These are phyloP conservation scores for Sinohyriopsis cumingii DNA, from an alignment of 2,888 invertebrate species.

Conservation along the genomic window DNA sequence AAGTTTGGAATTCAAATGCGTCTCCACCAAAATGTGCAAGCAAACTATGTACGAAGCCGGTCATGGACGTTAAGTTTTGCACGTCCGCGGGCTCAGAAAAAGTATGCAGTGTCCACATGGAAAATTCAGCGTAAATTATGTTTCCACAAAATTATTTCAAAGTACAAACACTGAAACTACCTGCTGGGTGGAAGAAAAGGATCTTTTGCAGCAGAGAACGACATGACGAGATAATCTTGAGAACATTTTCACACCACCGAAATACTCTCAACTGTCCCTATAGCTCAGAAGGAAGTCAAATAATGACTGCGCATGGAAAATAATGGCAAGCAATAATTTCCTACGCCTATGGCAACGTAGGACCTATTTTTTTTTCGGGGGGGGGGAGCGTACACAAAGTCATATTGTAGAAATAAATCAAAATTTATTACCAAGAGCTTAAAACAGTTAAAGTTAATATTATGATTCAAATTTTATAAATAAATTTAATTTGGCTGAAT, in stretches of 20 bases:
- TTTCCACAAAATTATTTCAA: neutral
- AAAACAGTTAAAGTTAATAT: too few relatives aligned
- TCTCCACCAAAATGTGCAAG: too few relatives aligned
- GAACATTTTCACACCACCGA: conserved; percentile 42
- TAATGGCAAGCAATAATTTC: conserved; percentile 17
- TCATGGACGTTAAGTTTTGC: too few relatives aligned
- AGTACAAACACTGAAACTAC: conserved; percentile 9
- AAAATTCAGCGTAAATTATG: neutral
- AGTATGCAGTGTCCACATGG: too few relatives aligned
- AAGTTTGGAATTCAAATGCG: too few relatives aligned
- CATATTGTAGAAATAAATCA: too few relatives aligned
- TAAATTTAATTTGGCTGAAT: neutral
- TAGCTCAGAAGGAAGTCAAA: conserved; percentile 11
- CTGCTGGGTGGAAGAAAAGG: conserved; percentile 40
- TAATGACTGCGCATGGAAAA: conserved; percentile 3
- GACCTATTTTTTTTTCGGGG: neutral
- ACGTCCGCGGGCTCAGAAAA: too few relatives aligned
- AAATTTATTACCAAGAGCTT: too few relatives aligned
- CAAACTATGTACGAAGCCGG: too few relatives aligned
- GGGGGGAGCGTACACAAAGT: too few relatives aligned
- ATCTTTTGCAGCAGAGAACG: conserved; percentile 29
- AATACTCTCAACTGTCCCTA: neutral
- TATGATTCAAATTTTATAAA: too few relatives aligned
- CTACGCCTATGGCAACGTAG: conserved; percentile 52
- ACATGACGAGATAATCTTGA: conserved; percentile 50